Base-by-base conservation (phyloP, 2,113 vertebrate genomes). In the Hippocampus guttulatus region DNA sequence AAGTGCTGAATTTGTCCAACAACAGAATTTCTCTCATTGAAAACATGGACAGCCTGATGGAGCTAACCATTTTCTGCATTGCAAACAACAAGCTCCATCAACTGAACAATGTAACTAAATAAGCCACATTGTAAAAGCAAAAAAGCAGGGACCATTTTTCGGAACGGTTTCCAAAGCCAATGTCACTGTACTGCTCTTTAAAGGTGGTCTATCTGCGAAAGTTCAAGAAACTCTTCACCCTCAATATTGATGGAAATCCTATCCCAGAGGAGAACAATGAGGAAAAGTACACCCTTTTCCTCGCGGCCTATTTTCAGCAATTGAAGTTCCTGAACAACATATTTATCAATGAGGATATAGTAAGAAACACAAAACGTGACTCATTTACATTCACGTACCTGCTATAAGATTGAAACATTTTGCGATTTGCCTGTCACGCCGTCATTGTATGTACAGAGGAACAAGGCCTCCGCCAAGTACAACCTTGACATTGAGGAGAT, bases 21-120 rank as follows among this genome's bases (percentile, higher is more conserved):
- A 99, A 99, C 86, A 89, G 80, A 51, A 95, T 99, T 84, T 90
- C 94, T 75, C 92, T 89, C 65, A 89, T 98, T 0, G 93, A 96
- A 86, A 94, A 96, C 55, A 88, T 98, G 90, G 93, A 96, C 3
- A n/a, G 79, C 0, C 88, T 98, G 21, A 80, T 84, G 77, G 91
- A 94, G 52, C 88, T 99, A 64, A 92, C 94, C 58, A 83, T 95
- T 78, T 87, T 98, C 67, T 93, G 89, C 0, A 78, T 98, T 33
- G 94, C 93, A 55, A 94, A 94, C 83, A 99, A 99, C 81, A 82
- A 81, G 16, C 83, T 99, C 30, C 27, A 68, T 11, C n/a, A 87
- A 27, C 43, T 95, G 74, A 90, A 94, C 74, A 91, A 94, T 2
- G 97, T 99, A 92, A 94, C 10, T 30, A 54, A 55, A 54, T 8